These are phyloP conservation scores for Rana temporaria DNA, from an alignment of 2,113 vertebrate species.

Conservation along the genomic window DNA sequence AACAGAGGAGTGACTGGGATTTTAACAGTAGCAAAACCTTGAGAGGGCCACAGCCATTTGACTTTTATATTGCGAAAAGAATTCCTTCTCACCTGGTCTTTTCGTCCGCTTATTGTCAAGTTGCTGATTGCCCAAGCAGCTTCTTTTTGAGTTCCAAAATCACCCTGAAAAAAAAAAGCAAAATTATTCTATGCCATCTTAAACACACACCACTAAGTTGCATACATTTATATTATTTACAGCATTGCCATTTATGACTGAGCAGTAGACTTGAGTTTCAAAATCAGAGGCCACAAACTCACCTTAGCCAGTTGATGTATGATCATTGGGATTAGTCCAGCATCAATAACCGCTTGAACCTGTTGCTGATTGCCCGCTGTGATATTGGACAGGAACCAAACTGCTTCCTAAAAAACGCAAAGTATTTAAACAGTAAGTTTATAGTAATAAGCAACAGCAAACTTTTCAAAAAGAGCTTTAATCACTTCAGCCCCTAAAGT, in stretches of 20 bases:
- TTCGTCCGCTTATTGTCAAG: constrained; percentile 98
- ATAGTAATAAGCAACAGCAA: no score
- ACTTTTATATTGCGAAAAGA: constrained; percentile 46
- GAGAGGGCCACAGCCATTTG: background rate
- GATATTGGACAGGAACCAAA: constrained; percentile 99
- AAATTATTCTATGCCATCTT: background rate
- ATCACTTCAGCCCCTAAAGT: no score
- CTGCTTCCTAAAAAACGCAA: constrained; percentile 83
- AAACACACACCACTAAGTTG: no score
- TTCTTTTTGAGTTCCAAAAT: constrained; percentile 98
- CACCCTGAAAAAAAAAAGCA: constrained; percentile 81
- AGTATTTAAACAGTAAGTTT: constrained; percentile 43
- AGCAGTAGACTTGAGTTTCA: no score
- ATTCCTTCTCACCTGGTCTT: constrained; percentile 88
- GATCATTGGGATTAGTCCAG: constrained; percentile 98
- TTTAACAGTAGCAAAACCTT: no score
- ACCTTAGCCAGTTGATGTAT: constrained; percentile 99
- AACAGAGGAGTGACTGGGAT: no score
- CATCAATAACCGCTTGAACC: constrained; percentile 98
- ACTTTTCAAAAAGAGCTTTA: background rate
- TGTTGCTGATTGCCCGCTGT: constrained; percentile 99
- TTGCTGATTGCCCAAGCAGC: constrained; percentile 99
- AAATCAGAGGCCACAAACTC: constrained; percentile 58
- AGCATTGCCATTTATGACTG: no score
- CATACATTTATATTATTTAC: no score